Conservation (phyloP, 1,140 invertebrate species). For the Gonatopus flavifemur region DNA sequence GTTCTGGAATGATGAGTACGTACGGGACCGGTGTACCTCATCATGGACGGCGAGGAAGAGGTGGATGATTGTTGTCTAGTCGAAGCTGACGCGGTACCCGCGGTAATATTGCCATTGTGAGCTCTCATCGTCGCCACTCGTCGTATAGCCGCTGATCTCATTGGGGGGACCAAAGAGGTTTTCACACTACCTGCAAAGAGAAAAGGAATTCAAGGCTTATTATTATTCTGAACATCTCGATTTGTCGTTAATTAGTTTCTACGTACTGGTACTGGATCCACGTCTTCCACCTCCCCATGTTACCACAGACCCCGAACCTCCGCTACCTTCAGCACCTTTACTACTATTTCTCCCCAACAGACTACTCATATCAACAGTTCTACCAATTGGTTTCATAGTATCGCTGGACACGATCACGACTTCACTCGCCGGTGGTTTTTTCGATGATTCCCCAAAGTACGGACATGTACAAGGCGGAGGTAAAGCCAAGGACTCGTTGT, state of each 20-base stretch:
- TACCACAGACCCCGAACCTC: constrained; percentile 29
- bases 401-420: constrained; percentile 61
- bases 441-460: constrained; percentile 69
- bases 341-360: constrained; percentile 17
- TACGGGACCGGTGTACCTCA: constrained; percentile 52
- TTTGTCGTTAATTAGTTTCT: constrained; percentile 1
- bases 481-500: constrained; percentile 48
- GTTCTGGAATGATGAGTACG: constrained; percentile 71
- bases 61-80: constrained; percentile 28
- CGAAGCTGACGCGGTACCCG: constrained; percentile 36
- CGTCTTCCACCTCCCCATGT: constrained; percentile 45
- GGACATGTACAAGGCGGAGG: constrained; percentile 77
- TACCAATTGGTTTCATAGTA: constrained; percentile 33
- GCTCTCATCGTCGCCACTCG: constrained; percentile 62
- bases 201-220: neutral
- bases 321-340: constrained; percentile 4
- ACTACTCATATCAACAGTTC: constrained; percentile 16
- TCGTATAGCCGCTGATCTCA: constrained; percentile 56
- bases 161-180: constrained; percentile 46
- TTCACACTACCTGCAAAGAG: constrained; percentile 45
- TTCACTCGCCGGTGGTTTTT: constrained; percentile 54
- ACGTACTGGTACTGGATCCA: constrained; percentile 44
- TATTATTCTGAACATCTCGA: constrained; percentile 9
- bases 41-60: constrained; percentile 54
- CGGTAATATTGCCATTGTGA: constrained; percentile 59